These are phyloP conservation scores for Operophtera brumata DNA, from an alignment of 2,888 invertebrate genomes.

Conservation along the genomic window DNA sequence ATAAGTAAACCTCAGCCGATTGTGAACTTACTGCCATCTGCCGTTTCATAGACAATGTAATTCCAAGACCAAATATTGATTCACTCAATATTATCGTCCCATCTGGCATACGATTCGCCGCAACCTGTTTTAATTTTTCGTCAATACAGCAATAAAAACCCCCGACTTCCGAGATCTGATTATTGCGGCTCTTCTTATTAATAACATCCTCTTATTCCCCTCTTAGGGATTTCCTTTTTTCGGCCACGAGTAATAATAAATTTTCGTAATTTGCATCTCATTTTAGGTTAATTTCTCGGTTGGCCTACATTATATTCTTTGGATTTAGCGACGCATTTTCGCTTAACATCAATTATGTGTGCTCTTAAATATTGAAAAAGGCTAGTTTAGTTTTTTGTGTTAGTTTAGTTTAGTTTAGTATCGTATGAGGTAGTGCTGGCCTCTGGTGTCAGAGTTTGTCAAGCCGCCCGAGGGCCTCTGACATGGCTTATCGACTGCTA, in stretches of 20 bases:
- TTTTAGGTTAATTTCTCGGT: constrained; percentile 63
- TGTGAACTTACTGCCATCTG: too few relatives aligned
- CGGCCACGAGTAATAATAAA: constrained; percentile 70
- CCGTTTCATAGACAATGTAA: too few relatives aligned
- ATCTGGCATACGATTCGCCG: background rate
- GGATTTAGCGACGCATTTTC: constrained; percentile 45
- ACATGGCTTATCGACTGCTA: too few relatives aligned
- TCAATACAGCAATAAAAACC: constrained; percentile 22
- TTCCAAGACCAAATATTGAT: too few relatives aligned
- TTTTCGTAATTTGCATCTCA: constrained; percentile 75
- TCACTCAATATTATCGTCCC: background rate
- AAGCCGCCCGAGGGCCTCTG: too few relatives aligned
- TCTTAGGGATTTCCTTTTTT: constrained; percentile 51
- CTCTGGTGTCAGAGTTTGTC: too few relatives aligned
- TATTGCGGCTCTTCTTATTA: constrained; percentile 52
- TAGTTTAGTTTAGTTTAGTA: too few relatives aligned
- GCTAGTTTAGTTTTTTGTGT: background rate
- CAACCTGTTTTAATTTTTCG: constrained; percentile 6
- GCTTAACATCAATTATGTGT: constrained; percentile 24
- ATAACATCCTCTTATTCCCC: constrained; percentile 59
- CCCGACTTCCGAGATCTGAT: constrained; percentile 29
- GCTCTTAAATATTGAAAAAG: constrained; percentile 1
- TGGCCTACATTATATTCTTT: constrained; percentile 45
- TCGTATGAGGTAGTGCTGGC: too few relatives aligned
- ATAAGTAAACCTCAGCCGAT: too few relatives aligned